Base-by-base conservation (phyloP, 2,113 vertebrate species). In the Stomatorhinus ivindoensis region DNA sequence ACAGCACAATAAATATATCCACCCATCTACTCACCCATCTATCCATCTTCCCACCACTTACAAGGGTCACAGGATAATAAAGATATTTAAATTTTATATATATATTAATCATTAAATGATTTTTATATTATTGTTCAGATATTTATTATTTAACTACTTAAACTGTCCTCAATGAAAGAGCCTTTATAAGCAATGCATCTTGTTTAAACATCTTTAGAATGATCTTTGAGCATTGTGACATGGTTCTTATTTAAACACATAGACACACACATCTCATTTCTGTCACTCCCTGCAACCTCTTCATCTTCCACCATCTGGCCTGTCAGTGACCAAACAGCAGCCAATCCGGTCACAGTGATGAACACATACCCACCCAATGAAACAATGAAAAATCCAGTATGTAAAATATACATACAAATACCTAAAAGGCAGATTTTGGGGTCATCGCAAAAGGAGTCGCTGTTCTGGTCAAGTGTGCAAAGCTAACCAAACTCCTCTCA, bases 131-230 rank as follows among this genome's bases (percentile, higher is more conserved):
- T 76, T 6, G 73, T 15, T 76, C 35, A 42, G 4, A 76, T 76
- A 42, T 76, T 76, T 39, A 39, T 80, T 42, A 80, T 42, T 19
- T 80, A 80, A 42, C 39, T 31, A 19, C 35, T 80, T 39, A 80
- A 80, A 80, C 73, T 42, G 69, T 15, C 35, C 4, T 42, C 69
- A 76, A 2, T 80, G 13, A 19, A 42, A 35, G 31, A 35, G 27
- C 19, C 44, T 48, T 24, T 13, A 65, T 65, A 31, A 31, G 61
- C n/a, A 44, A 27, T 47, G 82, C 42, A 11, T 48, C 8, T 48
- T 85, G 42, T 85, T 85, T 85, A 85, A 85, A 48, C 42, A 85
- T 48, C 11, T 85, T 85, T 46, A 85, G 27, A 39, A 69, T 69
- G 10, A 61, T 35, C 4, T 73, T 83, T 83, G 42, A 46, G 42